phyloP scores from a whole-genome alignment of 2,888 invertebrate genomes.

The Cerceris ruficornis region DNA sequence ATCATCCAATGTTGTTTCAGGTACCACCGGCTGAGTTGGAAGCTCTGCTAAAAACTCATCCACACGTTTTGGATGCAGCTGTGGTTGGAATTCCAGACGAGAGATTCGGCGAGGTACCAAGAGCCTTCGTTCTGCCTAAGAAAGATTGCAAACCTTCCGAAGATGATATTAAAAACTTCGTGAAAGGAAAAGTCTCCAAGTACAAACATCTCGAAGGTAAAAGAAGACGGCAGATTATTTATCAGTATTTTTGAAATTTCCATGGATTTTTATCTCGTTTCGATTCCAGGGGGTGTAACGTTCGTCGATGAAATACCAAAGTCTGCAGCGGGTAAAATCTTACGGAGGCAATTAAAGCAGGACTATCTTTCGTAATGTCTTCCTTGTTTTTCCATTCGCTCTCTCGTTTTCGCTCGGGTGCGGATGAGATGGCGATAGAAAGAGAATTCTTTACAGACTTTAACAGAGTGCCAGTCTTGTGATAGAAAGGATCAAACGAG shows the following conservation, averaged over 20 bases:
- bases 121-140: slow-evolving; percentile 87
- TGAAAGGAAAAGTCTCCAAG: slow-evolving; percentile 87
- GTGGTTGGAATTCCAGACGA: slow-evolving; percentile 90
- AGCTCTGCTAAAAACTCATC: slow-evolving; percentile 87
- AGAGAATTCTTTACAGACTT: background rate
- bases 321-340: slow-evolving; percentile 83
- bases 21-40: slow-evolving; percentile 96
- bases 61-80: slow-evolving; percentile 90
- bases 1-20: slow-evolving; percentile 80
- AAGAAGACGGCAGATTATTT: too few species aligned
- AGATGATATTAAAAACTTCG: slow-evolving; percentile 85
- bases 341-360: slow-evolving; percentile 78
- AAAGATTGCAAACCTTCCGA: slow-evolving; percentile 80
- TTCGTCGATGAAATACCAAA: slow-evolving; percentile 83
- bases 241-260: background rate
- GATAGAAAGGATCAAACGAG: too few species aligned
- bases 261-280: background rate
- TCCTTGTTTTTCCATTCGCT: slow-evolving; percentile 12
- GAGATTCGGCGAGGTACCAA: slow-evolving; percentile 88
- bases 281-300: slow-evolving; percentile 80
- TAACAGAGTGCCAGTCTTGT: too few species aligned
- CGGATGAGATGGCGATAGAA: slow-evolving; percentile 8
- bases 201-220: slow-evolving; percentile 87
- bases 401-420: background rate
- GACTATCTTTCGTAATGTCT: too few species aligned